Evolutionary conservation across 30 jellyfish, hydroid and myxozoan species (phyloP).

Genomic region (Cassiopea andromeda): DNA sequence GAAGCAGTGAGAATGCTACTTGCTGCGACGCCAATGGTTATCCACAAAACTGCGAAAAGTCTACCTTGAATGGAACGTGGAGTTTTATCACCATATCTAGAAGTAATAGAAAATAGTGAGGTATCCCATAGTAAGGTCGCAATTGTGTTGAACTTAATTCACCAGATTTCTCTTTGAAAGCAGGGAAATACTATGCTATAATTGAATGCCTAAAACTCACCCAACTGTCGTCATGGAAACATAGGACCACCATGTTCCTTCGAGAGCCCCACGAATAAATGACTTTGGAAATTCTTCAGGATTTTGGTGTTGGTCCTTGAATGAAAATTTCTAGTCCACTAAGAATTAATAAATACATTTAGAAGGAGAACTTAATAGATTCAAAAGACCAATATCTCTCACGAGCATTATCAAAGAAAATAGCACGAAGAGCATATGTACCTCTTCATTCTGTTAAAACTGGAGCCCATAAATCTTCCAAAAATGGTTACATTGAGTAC

Average conservation of each 20-base stretch:
- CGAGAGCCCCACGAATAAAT: constrained; percentile 10
- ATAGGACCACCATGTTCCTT: constrained; percentile 71
- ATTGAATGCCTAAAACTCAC: constrained; percentile 17
- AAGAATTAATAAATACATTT: no score
- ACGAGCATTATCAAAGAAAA: no score
- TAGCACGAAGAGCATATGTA: no score
- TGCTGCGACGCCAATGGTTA: constrained; percentile 46
- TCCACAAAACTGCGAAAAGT: constrained; percentile 48
- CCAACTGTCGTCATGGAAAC: constrained; percentile 73
- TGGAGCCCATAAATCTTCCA: no score
- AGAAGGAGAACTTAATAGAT: not conserved
- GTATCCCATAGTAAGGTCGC: not conserved
- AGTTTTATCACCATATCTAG: constrained; percentile 55
- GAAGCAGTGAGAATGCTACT: constrained; percentile 60
- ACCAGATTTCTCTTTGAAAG: not conserved
- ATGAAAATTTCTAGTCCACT: not conserved
- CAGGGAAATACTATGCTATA: not conserved
- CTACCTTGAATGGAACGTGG: constrained; percentile 42
- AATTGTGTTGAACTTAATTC: not conserved
- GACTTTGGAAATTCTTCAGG: constrained; percentile 43
- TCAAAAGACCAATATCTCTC: no score
- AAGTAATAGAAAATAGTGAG: not conserved
- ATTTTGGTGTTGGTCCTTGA: constrained; percentile 40
- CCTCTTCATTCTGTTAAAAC: no score
- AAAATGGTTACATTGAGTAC: no score